phyloP scores from a whole-genome alignment of 2,113 vertebrate genomes.

The Cariama cristata region DNA sequence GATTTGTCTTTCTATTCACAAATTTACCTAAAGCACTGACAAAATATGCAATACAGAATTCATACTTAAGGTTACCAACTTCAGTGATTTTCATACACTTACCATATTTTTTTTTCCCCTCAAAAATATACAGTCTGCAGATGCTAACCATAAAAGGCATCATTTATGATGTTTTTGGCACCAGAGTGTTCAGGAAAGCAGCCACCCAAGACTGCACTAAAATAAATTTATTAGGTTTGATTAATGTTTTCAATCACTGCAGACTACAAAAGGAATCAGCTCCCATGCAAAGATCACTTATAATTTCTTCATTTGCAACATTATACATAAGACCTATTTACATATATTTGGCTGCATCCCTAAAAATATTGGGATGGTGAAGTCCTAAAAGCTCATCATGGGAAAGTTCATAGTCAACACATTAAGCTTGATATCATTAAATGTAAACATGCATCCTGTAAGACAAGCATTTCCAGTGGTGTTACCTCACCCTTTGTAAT shows the following conservation, averaged over 20 bases:
- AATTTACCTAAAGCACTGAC: not conserved
- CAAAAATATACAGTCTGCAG: not conserved
- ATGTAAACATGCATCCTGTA: not conserved
- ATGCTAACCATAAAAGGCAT: not conserved
- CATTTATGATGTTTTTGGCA: not conserved
- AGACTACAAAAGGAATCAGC: not conserved
- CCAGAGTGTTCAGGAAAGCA: not conserved
- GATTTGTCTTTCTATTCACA: not conserved
- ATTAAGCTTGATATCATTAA: not conserved
- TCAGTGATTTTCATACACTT: not conserved
- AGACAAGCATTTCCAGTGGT: conserved; percentile 48
- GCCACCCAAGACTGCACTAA: not conserved
- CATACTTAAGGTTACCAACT: not conserved
- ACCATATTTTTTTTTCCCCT: not conserved
- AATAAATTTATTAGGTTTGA: not conserved
- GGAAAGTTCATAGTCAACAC: not conserved
- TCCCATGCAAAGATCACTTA: not conserved
- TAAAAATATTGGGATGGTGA: not conserved
- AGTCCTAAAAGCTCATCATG: not conserved
- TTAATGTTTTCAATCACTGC: not conserved
- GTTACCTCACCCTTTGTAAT: conserved; percentile 93
- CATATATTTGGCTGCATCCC: not conserved
- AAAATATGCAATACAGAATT: not conserved
- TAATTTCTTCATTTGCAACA: not conserved
- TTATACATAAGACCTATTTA: not conserved